Base-by-base conservation (phyloP, 2,888 invertebrate genomes). In the Drosophila infuscata region DNA sequence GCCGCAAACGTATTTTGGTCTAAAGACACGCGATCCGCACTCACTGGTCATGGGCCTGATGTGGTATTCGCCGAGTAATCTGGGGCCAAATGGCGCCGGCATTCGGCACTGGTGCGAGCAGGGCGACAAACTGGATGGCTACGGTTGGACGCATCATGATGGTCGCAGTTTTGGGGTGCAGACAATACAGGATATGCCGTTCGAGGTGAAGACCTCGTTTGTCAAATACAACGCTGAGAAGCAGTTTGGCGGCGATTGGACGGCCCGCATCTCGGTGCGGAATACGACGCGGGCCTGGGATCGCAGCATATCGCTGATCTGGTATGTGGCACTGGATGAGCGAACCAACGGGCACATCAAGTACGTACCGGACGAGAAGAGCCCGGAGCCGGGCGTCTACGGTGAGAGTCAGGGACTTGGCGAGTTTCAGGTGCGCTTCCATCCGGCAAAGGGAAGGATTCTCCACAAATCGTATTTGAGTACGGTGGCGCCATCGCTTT, bases 71-170 rank as follows among this genome's bases (percentile, higher is more conserved):
- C 97, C 97, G 0, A 94, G 94, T 3, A 94, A 95, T 79, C 90
- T 96, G 33, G 94, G 94, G 0, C 94, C 95, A 2, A 95, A 95
- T 38, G 96, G 96, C 76, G 96, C 96, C 76, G 97, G 97, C 0
- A 95, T 97, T 43, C 94, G 97, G 94, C 98, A 99, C 92, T 98
- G 97, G 97, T 99, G 99, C 92, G 97, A 98, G 68, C 97, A 98
- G 92, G 95, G 95, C 35, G 98, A 99, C 91, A 95, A 95, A 82
- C 93, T 98, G 49, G 94, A 96, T 6, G 95, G 96, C 49, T 97
- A 98, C 91, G 97, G 97, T 0, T 99, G 99, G 99, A 93, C 96
- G 7, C 95, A 97, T 77, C 99, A 99, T 91, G 99, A 99, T 92
- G 99, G 99, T 0, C 94, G 95, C 43, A 95, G 95, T 9, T 99